A percentile compares a stretch with the other conserved stretches of the same genome.
Evolutionary conservation across 2,888 invertebrate genomes (phyloP).

Genomic region (Dicycla oo): DNA sequence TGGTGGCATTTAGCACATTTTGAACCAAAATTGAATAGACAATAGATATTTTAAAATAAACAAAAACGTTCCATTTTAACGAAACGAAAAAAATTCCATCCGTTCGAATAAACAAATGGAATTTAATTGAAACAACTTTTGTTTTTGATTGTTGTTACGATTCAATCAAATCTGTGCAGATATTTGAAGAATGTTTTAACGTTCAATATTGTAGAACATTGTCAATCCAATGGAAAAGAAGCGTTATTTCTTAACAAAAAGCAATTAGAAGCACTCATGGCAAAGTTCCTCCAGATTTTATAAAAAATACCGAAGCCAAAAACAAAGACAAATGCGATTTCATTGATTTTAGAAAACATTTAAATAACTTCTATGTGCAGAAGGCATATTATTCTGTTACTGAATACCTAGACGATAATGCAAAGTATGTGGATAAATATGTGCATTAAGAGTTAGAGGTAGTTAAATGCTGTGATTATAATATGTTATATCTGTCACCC

Average conservation of each 20-base stretch:
- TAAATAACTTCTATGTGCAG: too few relatives aligned
- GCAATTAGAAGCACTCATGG: background rate
- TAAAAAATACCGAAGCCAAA: too few relatives aligned
- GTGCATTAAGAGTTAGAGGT: too few relatives aligned
- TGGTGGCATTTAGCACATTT: slow-evolving; percentile 39
- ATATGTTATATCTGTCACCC: too few relatives aligned
- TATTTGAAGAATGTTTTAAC: slow-evolving; percentile 52
- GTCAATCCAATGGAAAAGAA: slow-evolving; percentile 24
- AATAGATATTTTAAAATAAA: slow-evolving; percentile 57
- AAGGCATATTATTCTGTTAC: too few relatives aligned
- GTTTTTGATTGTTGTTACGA: slow-evolving; percentile 67
- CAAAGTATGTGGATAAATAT: too few relatives aligned
- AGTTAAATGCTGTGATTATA: too few relatives aligned
- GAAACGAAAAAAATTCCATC: slow-evolving; percentile 70
- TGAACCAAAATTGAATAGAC: slow-evolving; percentile 28
- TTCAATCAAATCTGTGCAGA: slow-evolving; percentile 65
- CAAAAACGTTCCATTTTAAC: slow-evolving; percentile 68
- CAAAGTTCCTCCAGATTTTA: background rate
- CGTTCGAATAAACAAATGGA: slow-evolving; percentile 75
- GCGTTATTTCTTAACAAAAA: background rate
- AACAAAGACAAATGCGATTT: too few relatives aligned
- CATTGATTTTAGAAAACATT: too few relatives aligned
- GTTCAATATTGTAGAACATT: slow-evolving; percentile 35
- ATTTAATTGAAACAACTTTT: slow-evolving; percentile 77
- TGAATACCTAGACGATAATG: too few relatives aligned